Base-by-base conservation (phyloP, 1,140 invertebrate species). In the Nasonia giraulti region DNA sequence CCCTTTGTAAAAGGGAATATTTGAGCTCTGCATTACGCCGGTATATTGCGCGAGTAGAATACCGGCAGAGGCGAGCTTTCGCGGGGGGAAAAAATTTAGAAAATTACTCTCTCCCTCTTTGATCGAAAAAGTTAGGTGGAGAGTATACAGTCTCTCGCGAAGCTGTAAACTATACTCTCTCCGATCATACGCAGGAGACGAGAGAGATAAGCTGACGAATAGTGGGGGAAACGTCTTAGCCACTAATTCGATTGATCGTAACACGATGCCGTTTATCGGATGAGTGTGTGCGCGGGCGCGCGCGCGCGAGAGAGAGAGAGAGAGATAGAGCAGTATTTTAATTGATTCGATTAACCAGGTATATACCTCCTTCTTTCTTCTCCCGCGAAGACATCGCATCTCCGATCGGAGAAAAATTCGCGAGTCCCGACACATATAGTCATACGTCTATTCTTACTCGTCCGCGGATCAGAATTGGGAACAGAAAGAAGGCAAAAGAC, bases 251-350 rank as follows among this genome's bases (percentile, higher is more conserved):
- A 90, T 91, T 89, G 87, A 89, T 88, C 87, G 87, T 86, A 88
- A 89, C 87, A 87, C 87, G 87, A 89, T 88, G 74, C 87, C 88
- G 84, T 90, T 91, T 91, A 91, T 90, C 89, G 89, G 88, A 91
- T 91, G 87, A 90, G 87, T 89, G 87, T 84, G 77, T 47, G 75
- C 71, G 55, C n/a, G n/a, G n/a, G n/a, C n/a, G n/a, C n/a, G n/a
- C n/a, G n/a, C n/a, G n/a, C n/a, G n/a, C n/a, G n/a, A n/a, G n/a
- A 6, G 55, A 6, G 20, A 4, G 14, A 90, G 88, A 90, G 87
- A 89, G 88, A 83, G 77, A 27, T 66, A 78, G 82, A 74, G 84
- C 74, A 89, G 86, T 88, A 89, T 91, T 91, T 90, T 89, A 89
- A 90, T 90, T 90, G 88, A 90, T 91, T 91, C 87, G 88, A 92